Conservation (phyloP, 2,113 vertebrate species). For the Gymnobelideus leadbeateri region DNA sequence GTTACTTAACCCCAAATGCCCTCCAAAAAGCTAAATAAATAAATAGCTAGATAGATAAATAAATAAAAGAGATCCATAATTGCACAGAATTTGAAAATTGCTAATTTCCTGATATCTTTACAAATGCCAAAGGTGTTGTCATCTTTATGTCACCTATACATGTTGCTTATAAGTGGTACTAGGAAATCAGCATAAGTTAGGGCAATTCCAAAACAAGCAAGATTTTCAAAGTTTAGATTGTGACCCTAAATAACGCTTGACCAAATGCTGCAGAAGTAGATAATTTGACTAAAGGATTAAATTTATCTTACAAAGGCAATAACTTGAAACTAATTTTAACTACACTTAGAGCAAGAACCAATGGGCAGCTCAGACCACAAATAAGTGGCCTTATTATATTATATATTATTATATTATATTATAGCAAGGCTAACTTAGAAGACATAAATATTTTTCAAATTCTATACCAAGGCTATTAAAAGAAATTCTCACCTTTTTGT, state of each 20-base stretch:
- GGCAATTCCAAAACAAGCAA: neutral
- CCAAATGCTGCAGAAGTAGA: neutral
- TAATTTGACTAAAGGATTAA: neutral
- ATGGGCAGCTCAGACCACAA: neutral
- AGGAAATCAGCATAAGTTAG: neutral
- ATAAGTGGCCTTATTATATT: neutral
- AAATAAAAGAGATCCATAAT: neutral
- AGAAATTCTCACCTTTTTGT: conserved; percentile 94
- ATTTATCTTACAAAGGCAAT: neutral
- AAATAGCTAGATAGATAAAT: too few species aligned
- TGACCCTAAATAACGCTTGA: neutral
- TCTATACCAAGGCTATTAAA: neutral
- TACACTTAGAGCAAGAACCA: neutral
- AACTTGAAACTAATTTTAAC: neutral
- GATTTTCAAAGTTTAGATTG: neutral
- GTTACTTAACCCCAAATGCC: too few species aligned
- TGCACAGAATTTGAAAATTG: neutral
- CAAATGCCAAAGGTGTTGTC: neutral
- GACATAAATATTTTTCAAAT: neutral
- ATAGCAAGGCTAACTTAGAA: neutral
- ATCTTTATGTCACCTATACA: neutral
- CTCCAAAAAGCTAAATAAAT: too few species aligned
- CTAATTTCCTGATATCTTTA: neutral
- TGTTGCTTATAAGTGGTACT: neutral
- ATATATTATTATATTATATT: too few species aligned